These are phyloP conservation scores for Cyanistes caeruleus DNA, from an alignment of 2,113 vertebrate genomes.

Conservation along the genomic window DNA sequence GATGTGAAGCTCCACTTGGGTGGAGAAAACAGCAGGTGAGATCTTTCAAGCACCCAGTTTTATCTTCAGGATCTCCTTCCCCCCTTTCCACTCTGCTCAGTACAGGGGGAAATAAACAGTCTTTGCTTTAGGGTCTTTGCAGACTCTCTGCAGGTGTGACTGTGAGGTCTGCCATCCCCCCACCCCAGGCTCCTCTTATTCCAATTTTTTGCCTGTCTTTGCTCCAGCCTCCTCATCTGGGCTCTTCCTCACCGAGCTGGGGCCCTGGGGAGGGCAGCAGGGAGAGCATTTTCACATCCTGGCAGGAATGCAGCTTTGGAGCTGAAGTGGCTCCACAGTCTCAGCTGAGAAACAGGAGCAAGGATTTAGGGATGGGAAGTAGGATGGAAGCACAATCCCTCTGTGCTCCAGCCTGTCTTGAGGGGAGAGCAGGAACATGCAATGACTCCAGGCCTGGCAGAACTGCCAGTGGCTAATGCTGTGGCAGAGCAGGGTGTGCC, in stretches of 20 bases:
- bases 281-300: background rate
- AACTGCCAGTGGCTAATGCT: background rate
- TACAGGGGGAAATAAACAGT: background rate
- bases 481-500: background rate
- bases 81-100: background rate
- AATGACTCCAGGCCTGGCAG: background rate
- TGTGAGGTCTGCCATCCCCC: background rate
- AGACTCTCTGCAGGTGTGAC: background rate
- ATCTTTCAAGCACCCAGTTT: background rate
- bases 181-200: background rate
- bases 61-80: background rate
- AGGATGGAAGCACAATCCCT: background rate
- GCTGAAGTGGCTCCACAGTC: background rate
- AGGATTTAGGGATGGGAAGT: background rate
- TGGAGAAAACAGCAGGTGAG: background rate
- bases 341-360: background rate
- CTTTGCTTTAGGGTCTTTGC: background rate
- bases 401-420: background rate
- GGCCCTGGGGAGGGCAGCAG: background rate
- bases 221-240: background rate
- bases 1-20: rapidly evolving
- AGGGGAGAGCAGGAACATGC: background rate
- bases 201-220: background rate
- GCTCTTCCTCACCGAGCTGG: background rate
- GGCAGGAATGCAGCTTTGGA: background rate